Base-by-base conservation (phyloP, 2,888 invertebrate genomes). In the Chrysolina haemoptera region DNA sequence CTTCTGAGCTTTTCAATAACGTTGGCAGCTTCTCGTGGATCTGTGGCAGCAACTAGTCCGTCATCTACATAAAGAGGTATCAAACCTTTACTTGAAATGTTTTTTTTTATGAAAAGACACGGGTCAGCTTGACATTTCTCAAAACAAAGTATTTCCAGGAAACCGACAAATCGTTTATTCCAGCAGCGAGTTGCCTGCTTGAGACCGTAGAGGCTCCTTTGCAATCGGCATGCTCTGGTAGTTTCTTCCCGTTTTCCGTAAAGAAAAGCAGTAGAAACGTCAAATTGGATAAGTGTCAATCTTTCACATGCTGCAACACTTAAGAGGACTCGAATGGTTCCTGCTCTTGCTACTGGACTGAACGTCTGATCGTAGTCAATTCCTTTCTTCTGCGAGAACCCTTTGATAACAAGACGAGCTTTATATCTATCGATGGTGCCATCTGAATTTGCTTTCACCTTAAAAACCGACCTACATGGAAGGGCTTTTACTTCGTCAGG, bases 191-290 rank as follows among this genome's bases (percentile, higher is more conserved):
- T 55, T 18, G 72, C 66, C 62, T 71, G 69, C 27, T 74, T 72
- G 12, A 69, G 59, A 20, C 27, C 27, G 27, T 27, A 27, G 5
- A 27, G 27, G 5, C 27, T 27, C 27, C 27, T 27, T 27, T 27
- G 22, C 18, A 70, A 27, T 12, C 46, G 22, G 27, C 59, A 72
- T 35, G 65, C 66, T 59, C 50, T 46, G 41, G 43, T 55, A 12
- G 68, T 71, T 50, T 43, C 63, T 18, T 68, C 63, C 40, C 65
- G 43, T 14, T 79, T 71, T 46, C 76, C 79, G 59, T 81, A 73
- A 9, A 85, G 63, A 75, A 80, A 81, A 6, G 81, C 80, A 48
- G 78, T 79, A 73, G 69, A 75, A 71, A 84, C 81, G 76, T 84
- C 82, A 74, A 84, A 84, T 68, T 84, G 81, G 43, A 35, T 68